Evolutionary conservation across 2,113 vertebrate genomes (phyloP).

Genomic region (Brienomyrus longianalis): DNA sequence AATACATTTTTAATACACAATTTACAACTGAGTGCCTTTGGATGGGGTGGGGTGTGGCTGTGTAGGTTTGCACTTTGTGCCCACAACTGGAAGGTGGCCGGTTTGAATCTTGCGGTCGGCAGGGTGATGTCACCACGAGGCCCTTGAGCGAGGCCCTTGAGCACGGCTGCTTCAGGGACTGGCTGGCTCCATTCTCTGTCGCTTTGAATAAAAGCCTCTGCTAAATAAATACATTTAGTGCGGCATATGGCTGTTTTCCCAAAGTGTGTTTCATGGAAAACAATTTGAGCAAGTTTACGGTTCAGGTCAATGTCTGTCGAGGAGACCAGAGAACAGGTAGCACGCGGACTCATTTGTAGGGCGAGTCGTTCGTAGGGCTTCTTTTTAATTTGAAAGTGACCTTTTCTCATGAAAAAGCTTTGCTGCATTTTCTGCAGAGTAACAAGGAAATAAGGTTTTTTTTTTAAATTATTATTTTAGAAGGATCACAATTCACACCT

Average conservation of each 20-base stretch:
- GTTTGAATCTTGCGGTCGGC: not conserved
- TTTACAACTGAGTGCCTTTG: not conserved
- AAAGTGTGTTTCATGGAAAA: not conserved
- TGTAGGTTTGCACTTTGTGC: not conserved
- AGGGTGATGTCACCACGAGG: not conserved
- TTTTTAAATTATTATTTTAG: not conserved
- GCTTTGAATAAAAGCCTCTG: not conserved
- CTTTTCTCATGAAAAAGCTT: not conserved
- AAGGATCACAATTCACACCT: not conserved
- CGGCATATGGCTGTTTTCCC: not conserved
- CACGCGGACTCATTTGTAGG: not conserved
- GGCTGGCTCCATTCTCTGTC: not conserved
- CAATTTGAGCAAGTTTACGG: not conserved
- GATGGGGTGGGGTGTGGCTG: not conserved
- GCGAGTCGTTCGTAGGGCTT: not conserved
- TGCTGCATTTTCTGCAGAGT: not conserved
- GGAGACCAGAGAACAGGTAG: not conserved
- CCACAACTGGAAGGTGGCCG: not conserved
- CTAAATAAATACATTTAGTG: not conserved
- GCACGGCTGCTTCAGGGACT: not conserved
- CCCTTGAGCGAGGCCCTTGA: too few relatives aligned
- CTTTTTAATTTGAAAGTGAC: not conserved
- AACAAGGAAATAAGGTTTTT: not conserved
- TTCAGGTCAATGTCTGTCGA: not conserved
- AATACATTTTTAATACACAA: not conserved